Conservation (phyloP, 2,113 vertebrate genomes). For the Gadus chalcogrammus region DNA sequence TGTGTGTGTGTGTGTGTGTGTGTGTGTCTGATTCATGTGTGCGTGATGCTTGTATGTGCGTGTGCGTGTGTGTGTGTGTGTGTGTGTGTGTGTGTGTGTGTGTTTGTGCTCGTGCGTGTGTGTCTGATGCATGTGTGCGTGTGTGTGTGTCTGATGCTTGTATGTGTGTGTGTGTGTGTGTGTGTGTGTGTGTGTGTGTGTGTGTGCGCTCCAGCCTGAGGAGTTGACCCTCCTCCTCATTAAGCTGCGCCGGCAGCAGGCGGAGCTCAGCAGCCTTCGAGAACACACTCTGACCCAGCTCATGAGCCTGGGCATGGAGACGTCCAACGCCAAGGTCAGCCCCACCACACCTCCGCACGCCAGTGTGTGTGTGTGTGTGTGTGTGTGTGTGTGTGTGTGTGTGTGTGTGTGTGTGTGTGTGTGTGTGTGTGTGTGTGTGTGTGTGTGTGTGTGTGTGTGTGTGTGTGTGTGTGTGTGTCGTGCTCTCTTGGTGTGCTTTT, state of each 20-base stretch:
- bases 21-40: too few relatives aligned
- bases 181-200: slow-evolving; percentile 19
- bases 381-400: slow-evolving; percentile 14
- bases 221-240: slow-evolving; percentile 98
- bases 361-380: slow-evolving; percentile 11
- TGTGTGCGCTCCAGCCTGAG: slow-evolving; percentile 84
- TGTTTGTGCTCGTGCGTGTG: too few relatives aligned
- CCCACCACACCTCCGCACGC: not conserved
- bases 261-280: slow-evolving; percentile 92
- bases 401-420: slow-evolving; percentile 19
- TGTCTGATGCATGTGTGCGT: too few relatives aligned
- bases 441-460: slow-evolving; percentile 26
- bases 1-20: too few relatives aligned
- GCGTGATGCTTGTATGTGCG: too few relatives aligned
- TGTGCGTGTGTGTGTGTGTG: too few relatives aligned
- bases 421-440: slow-evolving; percentile 14
- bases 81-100: too few relatives aligned
- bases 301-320: slow-evolving; percentile 89
- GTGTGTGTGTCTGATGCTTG: too few relatives aligned
- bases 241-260: slow-evolving; percentile 97
- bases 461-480: slow-evolving; percentile 26
- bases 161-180: slow-evolving; percentile 11
- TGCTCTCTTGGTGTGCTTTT: too few relatives aligned
- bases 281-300: slow-evolving; percentile 94
- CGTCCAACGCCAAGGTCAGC: slow-evolving; percentile 97